Percentiles rank a stretch among this genome's conserved stretches.
phyloP scores from a whole-genome alignment of 2,113 vertebrate genomes.

The Noturus placidus region DNA sequence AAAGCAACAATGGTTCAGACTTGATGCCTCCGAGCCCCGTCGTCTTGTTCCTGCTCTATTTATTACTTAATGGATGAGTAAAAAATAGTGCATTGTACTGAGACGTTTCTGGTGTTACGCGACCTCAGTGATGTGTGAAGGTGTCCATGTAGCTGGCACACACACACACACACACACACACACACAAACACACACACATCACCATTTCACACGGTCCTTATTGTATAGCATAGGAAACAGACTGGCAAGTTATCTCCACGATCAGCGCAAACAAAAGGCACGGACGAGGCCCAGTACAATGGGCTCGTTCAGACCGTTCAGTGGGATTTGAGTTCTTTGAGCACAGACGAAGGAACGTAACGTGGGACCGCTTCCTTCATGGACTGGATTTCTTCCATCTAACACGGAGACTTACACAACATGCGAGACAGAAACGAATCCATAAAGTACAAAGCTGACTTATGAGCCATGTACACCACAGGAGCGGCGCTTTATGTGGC shows the following conservation, averaged over 20 bases:
- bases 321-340: not conserved
- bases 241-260: constrained; percentile 15
- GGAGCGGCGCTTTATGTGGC: not conserved
- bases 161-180: constrained; percentile 48
- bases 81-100: constrained; percentile 53
- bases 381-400: constrained; percentile 51
- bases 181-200: constrained; percentile 43
- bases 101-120: constrained; percentile 27
- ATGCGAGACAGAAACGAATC: not conserved
- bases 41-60: constrained; percentile 34
- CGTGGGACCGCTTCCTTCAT: constrained; percentile 47
- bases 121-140: constrained; percentile 50
- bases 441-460: not conserved
- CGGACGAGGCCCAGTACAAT: not conserved
- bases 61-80: constrained; percentile 36
- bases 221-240: constrained; percentile 15
- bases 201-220: constrained; percentile 11
- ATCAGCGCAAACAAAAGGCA: constrained; percentile 15
- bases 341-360: constrained; percentile 53
- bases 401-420: not conserved
- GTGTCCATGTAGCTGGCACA: constrained; percentile 39
- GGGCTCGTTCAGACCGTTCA: not conserved
- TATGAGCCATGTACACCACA: too few species aligned
- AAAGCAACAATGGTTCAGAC: constrained; percentile 44
- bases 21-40: constrained; percentile 15